Base-by-base conservation (phyloP, 2,113 vertebrate species). In the Paratilapia polleni region DNA sequence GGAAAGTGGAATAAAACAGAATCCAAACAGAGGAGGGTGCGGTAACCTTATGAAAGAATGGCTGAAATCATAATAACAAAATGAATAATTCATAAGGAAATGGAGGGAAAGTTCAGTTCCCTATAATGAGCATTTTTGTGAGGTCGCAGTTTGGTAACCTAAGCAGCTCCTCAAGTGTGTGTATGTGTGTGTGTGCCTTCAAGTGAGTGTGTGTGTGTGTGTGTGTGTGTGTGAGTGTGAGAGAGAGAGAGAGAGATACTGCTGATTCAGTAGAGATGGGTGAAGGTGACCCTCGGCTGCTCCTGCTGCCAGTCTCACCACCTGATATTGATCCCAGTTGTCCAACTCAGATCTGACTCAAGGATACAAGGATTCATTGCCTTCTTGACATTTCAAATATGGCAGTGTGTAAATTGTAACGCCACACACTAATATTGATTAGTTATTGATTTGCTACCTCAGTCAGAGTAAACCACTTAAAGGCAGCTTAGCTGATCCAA, bases 281-380 rank as follows among this genome's bases (percentile, higher is more conserved):
- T 96, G 95, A 96, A 96, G 96, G 95, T 96, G 95, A 96, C 96
- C 95, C 93, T 93, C 73, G 62, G 80, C 90, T 90, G 79, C 91
- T 94, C 88, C 88, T 80, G 83, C 91, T 91, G 88, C 90, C 89
- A 91, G 91, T 91, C 93, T 90, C 92, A 92, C 92, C 94, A 92
- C 92, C 93, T 95, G 90, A 94, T 95, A 96, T 95, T 89, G 95
- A 95, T 96, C 94, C 93, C 89, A 76, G 78, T 92, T 85, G 87
- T 93, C 85, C 90, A 88, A 91, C 88, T 93, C 90, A 60, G 87
- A 89, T 94, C 86, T 58, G 84, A 94, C 90, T 95, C 94, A 93
- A 94, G 94, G 94, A 94, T 94, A 87, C 92, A 81, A 77, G 84
- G 76, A 83, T 90, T 90, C 91, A 83, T 87, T 63, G 91, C 94